A percentile compares a stretch with the other conserved stretches of the same genome.
Evolutionary conservation across 2,888 invertebrate genomes (phyloP).

Genomic region (Subacronicta megacephala): DNA sequence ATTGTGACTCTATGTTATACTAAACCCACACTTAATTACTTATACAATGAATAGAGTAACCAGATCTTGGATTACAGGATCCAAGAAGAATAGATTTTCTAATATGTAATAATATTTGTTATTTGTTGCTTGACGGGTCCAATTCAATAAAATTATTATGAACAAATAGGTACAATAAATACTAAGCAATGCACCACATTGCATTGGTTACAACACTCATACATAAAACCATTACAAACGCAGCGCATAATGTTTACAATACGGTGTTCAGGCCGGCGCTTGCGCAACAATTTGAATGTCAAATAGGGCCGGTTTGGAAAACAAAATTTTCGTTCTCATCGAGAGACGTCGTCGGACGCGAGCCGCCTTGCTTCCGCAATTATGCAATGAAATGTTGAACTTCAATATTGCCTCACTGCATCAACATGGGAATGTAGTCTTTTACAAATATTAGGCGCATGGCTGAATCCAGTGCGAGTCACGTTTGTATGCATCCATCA

Average conservation of each 20-base stretch:
- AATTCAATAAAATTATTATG: constrained; percentile 19
- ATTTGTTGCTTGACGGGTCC: not conserved
- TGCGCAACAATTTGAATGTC: constrained; percentile 80
- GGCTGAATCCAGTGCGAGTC: constrained; percentile 24
- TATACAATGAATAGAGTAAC: no score
- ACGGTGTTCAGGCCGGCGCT: constrained; percentile 62
- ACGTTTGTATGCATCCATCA: constrained; percentile 6
- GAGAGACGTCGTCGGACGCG: constrained; percentile 71
- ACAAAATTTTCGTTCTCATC: constrained; percentile 74
- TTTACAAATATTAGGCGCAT: constrained; percentile 28
- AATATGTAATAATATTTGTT: no score
- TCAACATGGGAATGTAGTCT: constrained; percentile 54
- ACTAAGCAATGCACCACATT: constrained; percentile 58
- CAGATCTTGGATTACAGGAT: no score
- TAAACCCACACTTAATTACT: no score
- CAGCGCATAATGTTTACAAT: constrained; percentile 70
- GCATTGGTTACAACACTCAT: constrained; percentile 67
- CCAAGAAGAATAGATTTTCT: no score
- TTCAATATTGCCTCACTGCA: constrained; percentile 68
- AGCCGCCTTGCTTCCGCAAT: constrained; percentile 72
- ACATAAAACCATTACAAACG: constrained; percentile 71
- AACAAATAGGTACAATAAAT: constrained; percentile 48
- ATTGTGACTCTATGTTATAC: no score
- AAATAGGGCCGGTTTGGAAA: constrained; percentile 77
- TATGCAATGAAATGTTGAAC: constrained; percentile 80